Base-by-base conservation (phyloP, 2,113 vertebrate species). In the Gymnocephalus cernua region DNA sequence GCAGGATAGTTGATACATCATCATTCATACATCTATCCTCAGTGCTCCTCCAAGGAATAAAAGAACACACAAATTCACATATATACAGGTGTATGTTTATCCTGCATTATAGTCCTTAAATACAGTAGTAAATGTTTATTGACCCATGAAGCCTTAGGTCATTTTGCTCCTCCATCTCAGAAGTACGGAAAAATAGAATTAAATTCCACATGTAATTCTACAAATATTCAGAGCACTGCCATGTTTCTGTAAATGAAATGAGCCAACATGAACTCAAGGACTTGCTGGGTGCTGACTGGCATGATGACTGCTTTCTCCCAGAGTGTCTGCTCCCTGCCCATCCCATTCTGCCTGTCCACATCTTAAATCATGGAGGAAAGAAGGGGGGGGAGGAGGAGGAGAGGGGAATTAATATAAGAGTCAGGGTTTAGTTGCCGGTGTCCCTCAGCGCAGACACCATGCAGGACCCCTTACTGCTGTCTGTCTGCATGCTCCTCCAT, bases 321-420 rank as follows among this genome's bases (percentile, higher is more conserved):
- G 62, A 67, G 47, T 78, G 87, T 86, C 80, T 90, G 80, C 75
- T 77, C 80, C 66, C 50, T 82, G 88, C 89, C 92, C 90, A 90
- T 84, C 92, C 88, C 85, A 72, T 87, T 70, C 48, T 54, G 83
- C 74, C 78, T 64, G 79, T 78, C 68, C 78, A 75, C 83, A 72
- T 57, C 80, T 86, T 74, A 77, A 61, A 57, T 80, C 80, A 76
- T n/a, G 45, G 47, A 74, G 69, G 69, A 69, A 27, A 58, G 48
- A 53, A 27, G 61, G 68, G 59, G 41, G 61, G 56, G 50, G 82
- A 70, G 75, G 75, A 72, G 79, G 77, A 70, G 38, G 64, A 57
- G 70, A 41, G 57, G 85, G 57, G 64, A 50, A 70, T 78, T 70
- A 79, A 77, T 86, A 79, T 80, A 83, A 79, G 61, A 79, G 72